Base-by-base conservation (phyloP, 2,113 vertebrate genomes). In the Arothron firmamentum region DNA sequence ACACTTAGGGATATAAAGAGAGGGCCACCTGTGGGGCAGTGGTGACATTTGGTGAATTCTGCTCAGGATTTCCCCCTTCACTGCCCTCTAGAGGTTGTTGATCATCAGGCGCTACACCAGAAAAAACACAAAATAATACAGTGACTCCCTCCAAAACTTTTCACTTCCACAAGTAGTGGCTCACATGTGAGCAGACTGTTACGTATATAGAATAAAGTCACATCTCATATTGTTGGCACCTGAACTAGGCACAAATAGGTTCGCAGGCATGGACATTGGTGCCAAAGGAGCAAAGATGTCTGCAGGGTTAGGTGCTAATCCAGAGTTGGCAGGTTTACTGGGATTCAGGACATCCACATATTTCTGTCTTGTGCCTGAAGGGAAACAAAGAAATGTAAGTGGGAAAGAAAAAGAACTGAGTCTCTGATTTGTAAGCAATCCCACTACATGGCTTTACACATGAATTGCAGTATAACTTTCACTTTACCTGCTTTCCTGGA, bases 261-360 rank as follows among this genome's bases (percentile, higher is more conserved):
- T 94, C 0, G 92, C 52, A 6, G 94, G 93, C 77, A 98, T 92
- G 1, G 93, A 83, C 90, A 99, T 94, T 0, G 96, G 96, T 17
- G 96, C 95, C 46, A 99, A 82, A 0, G 95, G 96, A n/a, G 96
- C 94, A 59, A 98, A 97, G 0, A 98, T 82, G 54, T 97, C 94
- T 0, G 92, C 90, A 0, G 95, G 97, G 5, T 94, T 91, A 0
- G 91, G 93, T 4, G 89, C 83, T 1, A 88, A 77, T 9, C 89
- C 76, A 0, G 91, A 73, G 71, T 90, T 92, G 52, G 88, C 17
- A 2, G 86, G 72, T 63, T 92, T 89, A 5, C 88, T 85, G 0
- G 95, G 95, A 75, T 98, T 99, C 59, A 99, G 56, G 46, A 99
- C 86, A 4, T 98, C 97, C 63, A 99, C 97, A 0, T 99, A 99